Evolutionary conservation across 2,113 vertebrate species (phyloP).

Genomic region (Donacobius atricapilla): DNA sequence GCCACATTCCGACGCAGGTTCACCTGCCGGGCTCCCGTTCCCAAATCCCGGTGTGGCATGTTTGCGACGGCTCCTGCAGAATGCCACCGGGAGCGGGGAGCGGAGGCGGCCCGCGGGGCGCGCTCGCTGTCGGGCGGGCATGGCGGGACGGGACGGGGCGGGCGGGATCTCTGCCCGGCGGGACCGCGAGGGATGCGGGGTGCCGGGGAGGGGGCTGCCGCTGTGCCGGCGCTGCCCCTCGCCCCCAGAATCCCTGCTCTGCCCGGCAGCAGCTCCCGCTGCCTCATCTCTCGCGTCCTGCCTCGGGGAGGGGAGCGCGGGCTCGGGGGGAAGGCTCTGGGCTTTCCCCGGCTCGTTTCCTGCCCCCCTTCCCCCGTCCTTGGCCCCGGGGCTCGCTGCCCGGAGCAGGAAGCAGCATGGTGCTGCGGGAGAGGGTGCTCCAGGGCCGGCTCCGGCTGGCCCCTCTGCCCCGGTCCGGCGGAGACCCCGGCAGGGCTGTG

Average conservation of each 20-base stretch:
- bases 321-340: background rate
- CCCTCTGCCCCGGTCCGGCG: background rate
- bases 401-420: fast-evolving
- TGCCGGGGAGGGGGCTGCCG: background rate
- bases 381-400: fast-evolving
- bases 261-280: background rate
- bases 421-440: background rate
- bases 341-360: background rate
- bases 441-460: fast-evolving
- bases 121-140: background rate
- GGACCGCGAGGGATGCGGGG: background rate
- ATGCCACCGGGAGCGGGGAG: background rate
- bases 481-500: background rate
- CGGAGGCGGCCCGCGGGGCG: background rate
- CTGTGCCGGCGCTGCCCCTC: background rate
- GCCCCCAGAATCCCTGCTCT: background rate
- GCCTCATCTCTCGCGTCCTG: background rate
- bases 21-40: background rate
- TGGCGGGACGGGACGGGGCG: background rate
- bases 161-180: background rate
- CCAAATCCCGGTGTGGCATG: background rate
- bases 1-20: background rate
- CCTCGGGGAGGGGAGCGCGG: background rate
- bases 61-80: background rate
- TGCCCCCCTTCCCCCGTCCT: background rate